Evolutionary conservation across 1,140 invertebrate species (phyloP).

Genomic region (Leptinotarsa defecta): DNA sequence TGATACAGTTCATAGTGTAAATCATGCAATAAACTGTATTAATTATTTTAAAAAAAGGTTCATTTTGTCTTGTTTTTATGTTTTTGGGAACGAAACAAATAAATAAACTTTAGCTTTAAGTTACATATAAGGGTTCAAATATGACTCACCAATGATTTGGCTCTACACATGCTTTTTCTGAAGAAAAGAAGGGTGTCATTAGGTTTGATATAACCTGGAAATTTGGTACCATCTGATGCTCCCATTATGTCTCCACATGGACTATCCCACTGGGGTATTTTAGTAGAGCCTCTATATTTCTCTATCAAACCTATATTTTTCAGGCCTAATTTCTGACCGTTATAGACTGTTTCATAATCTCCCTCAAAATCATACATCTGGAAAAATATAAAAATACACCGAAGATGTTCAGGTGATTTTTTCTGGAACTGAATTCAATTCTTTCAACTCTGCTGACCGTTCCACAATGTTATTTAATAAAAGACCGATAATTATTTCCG

Average conservation of each 20-base stretch:
- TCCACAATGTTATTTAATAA: too few species aligned
- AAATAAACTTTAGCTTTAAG: too few species aligned
- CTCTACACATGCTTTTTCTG: constrained; percentile 80
- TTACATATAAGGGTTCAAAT: too few species aligned
- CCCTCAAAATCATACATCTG: constrained; percentile 87
- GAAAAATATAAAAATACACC: constrained; percentile 15
- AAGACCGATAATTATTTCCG: too few species aligned
- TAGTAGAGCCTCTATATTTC: constrained; percentile 72
- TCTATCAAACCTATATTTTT: constrained; percentile 71
- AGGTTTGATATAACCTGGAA: constrained; percentile 68
- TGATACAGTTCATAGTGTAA: too few species aligned
- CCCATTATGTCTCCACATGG: constrained; percentile 76
- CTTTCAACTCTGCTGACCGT: too few species aligned
- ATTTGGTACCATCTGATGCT: constrained; percentile 86
- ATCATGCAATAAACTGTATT: too few species aligned
- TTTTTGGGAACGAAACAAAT: too few species aligned
- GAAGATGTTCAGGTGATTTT: too few species aligned
- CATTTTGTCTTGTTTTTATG: too few species aligned
- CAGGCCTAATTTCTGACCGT: constrained; percentile 67
- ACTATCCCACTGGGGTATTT: constrained; percentile 77
- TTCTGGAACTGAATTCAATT: too few species aligned
- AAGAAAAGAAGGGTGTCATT: constrained; percentile 77
- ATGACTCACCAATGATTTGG: constrained; percentile 69
- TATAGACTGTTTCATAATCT: constrained; percentile 79
- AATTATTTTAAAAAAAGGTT: too few species aligned